phyloP scores from a whole-genome alignment of 1,140 invertebrate species.

The Bombus impatiens region DNA sequence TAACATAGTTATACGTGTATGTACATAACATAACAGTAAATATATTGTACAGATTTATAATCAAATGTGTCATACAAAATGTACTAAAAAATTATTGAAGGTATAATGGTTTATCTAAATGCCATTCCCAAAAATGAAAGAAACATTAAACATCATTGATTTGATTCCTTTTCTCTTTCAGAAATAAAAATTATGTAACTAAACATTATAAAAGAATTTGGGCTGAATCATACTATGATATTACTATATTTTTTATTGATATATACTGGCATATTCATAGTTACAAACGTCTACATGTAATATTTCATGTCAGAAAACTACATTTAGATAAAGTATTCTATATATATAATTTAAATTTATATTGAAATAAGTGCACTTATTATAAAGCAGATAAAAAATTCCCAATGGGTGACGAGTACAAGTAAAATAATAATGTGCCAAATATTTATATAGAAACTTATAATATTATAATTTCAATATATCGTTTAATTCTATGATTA shows the following conservation, averaged over 20 bases:
- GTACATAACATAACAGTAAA: background rate
- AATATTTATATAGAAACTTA: background rate
- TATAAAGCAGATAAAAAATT: background rate
- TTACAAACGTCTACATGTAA: too few species aligned
- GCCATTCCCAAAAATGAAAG: background rate
- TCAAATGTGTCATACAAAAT: background rate
- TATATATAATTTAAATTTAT: background rate
- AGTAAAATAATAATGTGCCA: background rate
- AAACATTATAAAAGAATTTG: background rate
- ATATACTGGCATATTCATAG: too few species aligned
- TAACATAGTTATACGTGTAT: conserved; percentile 10
- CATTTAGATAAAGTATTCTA: background rate
- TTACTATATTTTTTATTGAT: background rate
- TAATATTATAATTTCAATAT: background rate
- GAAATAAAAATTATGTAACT: background rate
- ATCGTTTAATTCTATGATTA: background rate
- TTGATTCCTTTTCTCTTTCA: background rate
- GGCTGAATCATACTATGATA: background rate
- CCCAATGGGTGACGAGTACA: background rate
- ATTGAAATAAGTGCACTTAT: background rate
- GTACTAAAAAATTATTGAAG: background rate
- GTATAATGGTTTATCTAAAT: conserved; percentile 1
- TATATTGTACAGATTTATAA: conserved; percentile 22
- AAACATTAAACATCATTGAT: background rate
- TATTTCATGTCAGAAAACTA: background rate